Conservation (phyloP, 2,113 vertebrate genomes). For the Pelodiscus sinensis region DNA sequence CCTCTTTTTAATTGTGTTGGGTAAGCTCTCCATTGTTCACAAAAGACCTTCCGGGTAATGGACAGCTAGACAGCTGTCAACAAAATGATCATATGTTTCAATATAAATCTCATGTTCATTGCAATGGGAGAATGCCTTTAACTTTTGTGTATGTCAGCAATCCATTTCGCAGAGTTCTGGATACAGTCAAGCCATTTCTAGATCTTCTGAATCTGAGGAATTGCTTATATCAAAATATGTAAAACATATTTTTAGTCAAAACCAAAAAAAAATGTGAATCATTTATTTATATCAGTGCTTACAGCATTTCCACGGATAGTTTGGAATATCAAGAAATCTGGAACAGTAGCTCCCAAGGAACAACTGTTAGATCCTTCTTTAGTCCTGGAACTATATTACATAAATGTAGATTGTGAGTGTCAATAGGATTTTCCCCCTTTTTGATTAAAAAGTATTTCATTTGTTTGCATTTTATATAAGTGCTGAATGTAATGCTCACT, state of each 20-base stretch:
- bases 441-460: background rate
- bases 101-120: background rate
- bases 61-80: background rate
- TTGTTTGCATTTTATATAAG: background rate
- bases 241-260: background rate
- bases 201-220: background rate
- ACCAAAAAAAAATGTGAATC: background rate
- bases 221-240: background rate
- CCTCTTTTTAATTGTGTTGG: background rate
- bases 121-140: background rate
- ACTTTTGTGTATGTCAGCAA: background rate
- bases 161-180: background rate
- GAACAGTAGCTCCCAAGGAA: background rate
- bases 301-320: background rate
- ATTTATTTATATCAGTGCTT: background rate
- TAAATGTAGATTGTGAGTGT: fast-evolving
- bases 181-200: background rate
- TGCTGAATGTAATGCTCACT: background rate
- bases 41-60: background rate
- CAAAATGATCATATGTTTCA: background rate
- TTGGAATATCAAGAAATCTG: background rate
- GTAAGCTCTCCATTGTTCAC: background rate
- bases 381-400: background rate
- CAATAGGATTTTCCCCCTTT: background rate
- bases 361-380: background rate